Base-by-base conservation (phyloP, 2,888 invertebrate genomes). In the Eristalinus aeneus region DNA sequence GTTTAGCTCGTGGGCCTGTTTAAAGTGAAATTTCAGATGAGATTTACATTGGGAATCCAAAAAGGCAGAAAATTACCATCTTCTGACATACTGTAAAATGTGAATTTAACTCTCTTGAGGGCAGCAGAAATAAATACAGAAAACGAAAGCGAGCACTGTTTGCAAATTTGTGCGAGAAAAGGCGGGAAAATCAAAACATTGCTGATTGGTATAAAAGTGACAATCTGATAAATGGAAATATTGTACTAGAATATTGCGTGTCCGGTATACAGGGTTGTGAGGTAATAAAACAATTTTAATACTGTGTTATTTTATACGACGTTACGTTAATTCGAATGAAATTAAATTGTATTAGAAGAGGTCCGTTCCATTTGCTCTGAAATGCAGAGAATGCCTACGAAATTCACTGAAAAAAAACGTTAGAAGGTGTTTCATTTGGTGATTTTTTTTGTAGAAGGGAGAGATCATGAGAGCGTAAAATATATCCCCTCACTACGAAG, bases 1-100 rank as follows among this genome's bases (percentile, higher is more conserved):
- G 93, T 90, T 95, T 96, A 0, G 93, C 93, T 88, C 95, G 93
- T 83, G 91, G 92, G 71, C 90, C 90, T 89, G 16, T 16, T 46
- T 6, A 89, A 91, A 92, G 5, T 34, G 54, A 46, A 53, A 65
- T 58, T 71, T 27, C 23, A 39, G 23, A 16, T 34, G 10, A 32
- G 8, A 22, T 64, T 5, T 60, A 71, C 54, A 46, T 11, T 34
- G 9, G 0, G 16, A 1, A 3, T 4, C 27, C 1, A 16, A 2
- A n/a, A 20, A 34, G 22, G 23, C 34, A 5, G 11, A 27, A 3
- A n/a, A 12, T 85, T 69, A 85, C 85, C 85, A 32, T 85, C 85
- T 61, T 85, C 85, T 27, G 81, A 76, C 85, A 85, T 85, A 1
- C 32, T 65, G 16, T 32, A 4, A n/a, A 36, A 65, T 5, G 23